Evolutionary conservation across 2,888 invertebrate genomes (phyloP), one percentile per base, ranked within the genome.

Genomic region (Liopterus haemorrhoidalis): DNA sequence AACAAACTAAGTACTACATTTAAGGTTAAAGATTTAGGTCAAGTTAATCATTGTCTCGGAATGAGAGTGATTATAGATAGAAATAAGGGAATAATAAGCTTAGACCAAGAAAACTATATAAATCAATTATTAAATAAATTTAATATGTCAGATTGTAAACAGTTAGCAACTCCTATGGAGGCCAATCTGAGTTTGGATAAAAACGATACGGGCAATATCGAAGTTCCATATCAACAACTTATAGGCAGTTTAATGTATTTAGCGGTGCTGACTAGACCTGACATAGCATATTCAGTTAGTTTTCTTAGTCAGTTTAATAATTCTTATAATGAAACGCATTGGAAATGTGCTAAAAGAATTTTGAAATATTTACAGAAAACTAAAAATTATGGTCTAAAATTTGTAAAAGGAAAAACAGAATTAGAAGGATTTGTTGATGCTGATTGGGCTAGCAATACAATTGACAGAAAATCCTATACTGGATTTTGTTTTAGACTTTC

Each of bases 401-500:
- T 44, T 45, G 25, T 5, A 25, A 47, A 47, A 24, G 46, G 24
- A 12, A 40, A 41, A 35, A 15, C 25, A 8, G 33, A 41, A 20
- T 28, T 57, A 30, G n/a, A 33, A 25, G 52, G 55, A 22, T 54
- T 37, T 51, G 53, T 50, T 15, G 57, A 54, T 42, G 51, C 55
- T 14, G 55, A 54, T 46, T 58, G 54, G 52, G 55, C 38, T 12
- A 32, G 31, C 18, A 33, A 50, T 41, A 21, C 28, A 11, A 9
- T 24, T 5, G 49, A 54, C 39, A 62, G 67, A 61, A 68, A 63
- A 59, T 70, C 67, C 15, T 61, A 55, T 47, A 59, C 57, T 11
- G 61, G 58, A 2, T 58, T 46, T 44, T 50, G 41, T 49, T 60
- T 59, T 48, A 44, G 21, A 12, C 33, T 57, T 9, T 51, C 53